Base-by-base conservation (phyloP, 2,888 invertebrate genomes). In the Sussaba pulchella region DNA sequence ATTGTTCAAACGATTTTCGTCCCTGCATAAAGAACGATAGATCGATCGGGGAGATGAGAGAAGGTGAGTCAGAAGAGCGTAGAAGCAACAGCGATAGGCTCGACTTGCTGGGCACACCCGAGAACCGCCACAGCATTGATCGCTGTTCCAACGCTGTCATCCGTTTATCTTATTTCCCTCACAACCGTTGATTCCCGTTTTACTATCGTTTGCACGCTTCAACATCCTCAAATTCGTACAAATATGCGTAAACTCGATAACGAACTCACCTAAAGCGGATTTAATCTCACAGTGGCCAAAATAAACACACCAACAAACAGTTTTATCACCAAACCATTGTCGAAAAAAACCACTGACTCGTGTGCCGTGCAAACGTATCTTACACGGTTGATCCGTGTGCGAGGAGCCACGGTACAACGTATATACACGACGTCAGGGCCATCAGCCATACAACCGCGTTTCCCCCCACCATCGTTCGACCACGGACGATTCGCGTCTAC, bases 21-120 rank as follows among this genome's bases (percentile, higher is more conserved):
- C n/a, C n/a, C n/a, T n/a, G n/a, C n/a, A n/a, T n/a, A n/a, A n/a
- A 57, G 6, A 50, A 43, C 64, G 26, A 50, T 3, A 12, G 45
- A 50, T 31, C 21, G 63, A 45, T 47, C 36, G 21, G 1, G 26
- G 19, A 57, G 52, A 24, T 31, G 47, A 10, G n/a, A n/a, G 14
- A 43, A 81, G 72, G 74, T 77, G 79, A 80, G 64, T 78, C 71
- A 75, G 71, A 67, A 81, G 78, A 74, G 78, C 71, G 47, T 69
- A 66, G 69, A 52, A 67, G 67, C 74, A 77, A 52, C 50, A 73
- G 31, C 74, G 74, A 78, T 61, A 70, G 75, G 75, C 78, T 81
- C 75, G 79, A 76, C 86, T 59, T 83, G 83, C 86, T 87, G 89
- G 81, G 86, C 89, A 89, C 89, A 89, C 89, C 89, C 89, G 89